Conservation (phyloP, 2,113 vertebrate genomes). For the Haliaeetus leucogaster region DNA sequence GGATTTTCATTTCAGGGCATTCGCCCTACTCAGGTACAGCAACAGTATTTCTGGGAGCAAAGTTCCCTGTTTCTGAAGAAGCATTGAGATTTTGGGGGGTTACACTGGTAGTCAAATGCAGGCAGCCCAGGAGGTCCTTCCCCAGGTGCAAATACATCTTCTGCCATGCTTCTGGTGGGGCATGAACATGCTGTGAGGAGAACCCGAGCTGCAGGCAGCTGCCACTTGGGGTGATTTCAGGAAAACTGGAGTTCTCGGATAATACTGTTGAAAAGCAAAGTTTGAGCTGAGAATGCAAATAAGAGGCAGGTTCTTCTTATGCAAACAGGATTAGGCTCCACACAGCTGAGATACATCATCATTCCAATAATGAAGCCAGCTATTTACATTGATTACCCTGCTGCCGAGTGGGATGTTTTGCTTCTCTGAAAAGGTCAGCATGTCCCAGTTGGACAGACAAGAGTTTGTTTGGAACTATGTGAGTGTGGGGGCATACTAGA, state of each 20-base stretch:
- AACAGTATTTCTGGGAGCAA: not conserved
- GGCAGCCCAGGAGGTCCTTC: not conserved
- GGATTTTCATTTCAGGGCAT: not conserved
- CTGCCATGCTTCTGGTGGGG: not conserved
- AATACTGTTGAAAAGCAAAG: not conserved
- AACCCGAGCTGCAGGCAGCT: not conserved
- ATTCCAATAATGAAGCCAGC: not conserved
- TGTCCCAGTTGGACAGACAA: not conserved
- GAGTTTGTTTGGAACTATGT: not conserved
- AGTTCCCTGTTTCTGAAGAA: not conserved
- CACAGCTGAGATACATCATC: accelerated
- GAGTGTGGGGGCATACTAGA: not conserved
- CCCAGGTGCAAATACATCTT: not conserved
- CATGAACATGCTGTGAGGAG: not conserved
- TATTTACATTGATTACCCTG: not conserved
- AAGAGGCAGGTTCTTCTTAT: not conserved
- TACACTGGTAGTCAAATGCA: not conserved
- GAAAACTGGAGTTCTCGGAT: not conserved
- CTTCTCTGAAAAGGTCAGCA: not conserved
- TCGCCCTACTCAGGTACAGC: not conserved
- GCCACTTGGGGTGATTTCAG: accelerated
- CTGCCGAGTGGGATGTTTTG: not conserved
- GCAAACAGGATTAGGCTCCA: not conserved
- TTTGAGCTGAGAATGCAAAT: not conserved
- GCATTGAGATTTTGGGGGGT: not conserved